A percentile compares a stretch with the other conserved stretches of the same genome.
Conservation (phyloP, 2,797 vertebrate genomes). For the Uromys caudimaculatus region DNA sequence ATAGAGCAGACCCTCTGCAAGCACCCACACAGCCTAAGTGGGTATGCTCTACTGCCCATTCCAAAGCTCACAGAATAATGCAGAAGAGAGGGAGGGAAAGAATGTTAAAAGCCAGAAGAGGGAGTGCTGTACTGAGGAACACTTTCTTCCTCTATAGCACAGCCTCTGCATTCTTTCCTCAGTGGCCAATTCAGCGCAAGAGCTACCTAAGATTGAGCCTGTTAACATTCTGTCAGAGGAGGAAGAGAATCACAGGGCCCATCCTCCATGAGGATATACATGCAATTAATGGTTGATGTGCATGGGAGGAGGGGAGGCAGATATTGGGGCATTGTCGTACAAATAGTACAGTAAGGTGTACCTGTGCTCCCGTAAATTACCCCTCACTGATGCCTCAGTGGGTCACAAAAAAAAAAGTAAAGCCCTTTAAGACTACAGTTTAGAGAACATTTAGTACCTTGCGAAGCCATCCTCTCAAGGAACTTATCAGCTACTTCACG, state of each 20-base stretch:
- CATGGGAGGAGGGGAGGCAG: background rate
- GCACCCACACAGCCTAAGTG: background rate
- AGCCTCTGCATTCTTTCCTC: background rate
- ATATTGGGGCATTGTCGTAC: background rate
- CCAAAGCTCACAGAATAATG: background rate
- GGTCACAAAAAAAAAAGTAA: background rate
- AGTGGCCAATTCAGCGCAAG: background rate
- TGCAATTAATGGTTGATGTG: too few species aligned
- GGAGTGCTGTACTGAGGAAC: too few species aligned
- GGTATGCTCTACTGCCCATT: background rate
- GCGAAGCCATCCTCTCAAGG: slow-evolving; percentile 91
- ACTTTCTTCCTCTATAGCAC: background rate
- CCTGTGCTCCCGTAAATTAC: background rate
- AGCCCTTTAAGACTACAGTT: background rate
- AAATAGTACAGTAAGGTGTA: background rate
- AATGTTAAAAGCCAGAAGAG: background rate
- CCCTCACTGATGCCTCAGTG: background rate
- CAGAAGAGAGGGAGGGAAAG: background rate
- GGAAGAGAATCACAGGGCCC: background rate
- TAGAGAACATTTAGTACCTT: slow-evolving; percentile 86
- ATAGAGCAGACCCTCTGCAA: background rate
- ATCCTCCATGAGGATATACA: background rate
- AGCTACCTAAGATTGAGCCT: background rate
- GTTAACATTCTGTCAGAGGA: background rate
- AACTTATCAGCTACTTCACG: slow-evolving; percentile 93